Conservation (phyloP, 2,888 invertebrate genomes). For the Melanostoma mellinum region DNA sequence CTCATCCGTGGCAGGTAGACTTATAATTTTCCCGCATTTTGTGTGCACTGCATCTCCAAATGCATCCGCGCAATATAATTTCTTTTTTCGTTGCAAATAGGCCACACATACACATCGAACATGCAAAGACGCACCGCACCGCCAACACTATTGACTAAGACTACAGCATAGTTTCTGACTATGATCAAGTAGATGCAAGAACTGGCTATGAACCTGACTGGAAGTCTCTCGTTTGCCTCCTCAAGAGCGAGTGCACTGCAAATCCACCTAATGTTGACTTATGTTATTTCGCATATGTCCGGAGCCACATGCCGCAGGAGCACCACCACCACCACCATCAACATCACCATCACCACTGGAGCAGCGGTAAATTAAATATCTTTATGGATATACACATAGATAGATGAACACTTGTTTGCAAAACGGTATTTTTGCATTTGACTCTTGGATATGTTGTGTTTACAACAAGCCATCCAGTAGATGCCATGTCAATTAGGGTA, state of each 20-base stretch:
- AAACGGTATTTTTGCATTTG: slow-evolving; percentile 71
- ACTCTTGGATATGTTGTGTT: slow-evolving; percentile 53
- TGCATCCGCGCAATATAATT: slow-evolving; percentile 52
- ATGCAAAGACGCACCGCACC: slow-evolving; percentile 57
- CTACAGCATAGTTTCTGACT: slow-evolving; percentile 11
- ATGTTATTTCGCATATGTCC: slow-evolving; percentile 60
- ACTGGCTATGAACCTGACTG: slow-evolving; percentile 51
- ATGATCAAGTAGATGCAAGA: slow-evolving; percentile 1
- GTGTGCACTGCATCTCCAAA: slow-evolving; percentile 21
- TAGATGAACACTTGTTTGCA: slow-evolving; percentile 61
- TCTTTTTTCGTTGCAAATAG: slow-evolving; percentile 48
- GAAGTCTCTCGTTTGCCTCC: slow-evolving; percentile 28
- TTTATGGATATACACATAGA: slow-evolving; percentile 38
- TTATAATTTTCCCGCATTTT: slow-evolving; percentile 61
- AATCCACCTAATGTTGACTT: slow-evolving; percentile 69
- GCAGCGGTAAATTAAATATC: slow-evolving; percentile 68
- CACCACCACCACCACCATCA: slow-evolving; percentile 31
- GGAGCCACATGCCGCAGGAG: slow-evolving; percentile 53
- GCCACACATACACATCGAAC: slow-evolving; percentile 26
- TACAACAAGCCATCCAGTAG: slow-evolving; percentile 39
- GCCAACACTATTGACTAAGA: slow-evolving; percentile 50
- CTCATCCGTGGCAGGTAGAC: slow-evolving; percentile 57
- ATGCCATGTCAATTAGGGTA: slow-evolving; percentile 67
- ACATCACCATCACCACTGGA: background rate
- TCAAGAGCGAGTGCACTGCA: slow-evolving; percentile 14